phyloP scores from a whole-genome alignment of 2,888 invertebrate genomes.

The Erpobdella octoculata region DNA sequence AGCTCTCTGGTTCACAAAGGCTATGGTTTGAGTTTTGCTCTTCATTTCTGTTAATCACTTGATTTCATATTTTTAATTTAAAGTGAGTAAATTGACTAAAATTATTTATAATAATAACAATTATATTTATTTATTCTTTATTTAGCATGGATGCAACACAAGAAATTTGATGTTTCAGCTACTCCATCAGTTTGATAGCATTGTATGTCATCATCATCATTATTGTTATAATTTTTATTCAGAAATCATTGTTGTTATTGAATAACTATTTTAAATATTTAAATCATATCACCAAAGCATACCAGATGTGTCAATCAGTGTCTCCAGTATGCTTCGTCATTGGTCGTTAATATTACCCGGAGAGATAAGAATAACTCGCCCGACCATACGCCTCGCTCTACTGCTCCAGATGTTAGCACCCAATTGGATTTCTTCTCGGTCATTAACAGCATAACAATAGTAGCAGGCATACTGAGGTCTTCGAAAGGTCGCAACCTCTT shows the following conservation, averaged over 20 bases:
- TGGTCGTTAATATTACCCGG: not conserved
- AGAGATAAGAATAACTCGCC: not conserved
- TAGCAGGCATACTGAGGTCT: not conserved
- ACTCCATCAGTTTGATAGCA: not conserved
- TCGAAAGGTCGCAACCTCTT: not conserved
- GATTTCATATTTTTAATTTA: not conserved
- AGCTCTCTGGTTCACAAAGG: conserved; percentile 13
- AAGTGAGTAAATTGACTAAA: not conserved
- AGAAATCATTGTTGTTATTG: not conserved
- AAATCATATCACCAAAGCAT: not conserved
- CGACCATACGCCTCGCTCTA: not conserved
- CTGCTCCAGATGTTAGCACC: not conserved
- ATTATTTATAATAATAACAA: not conserved
- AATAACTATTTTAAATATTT: not conserved
- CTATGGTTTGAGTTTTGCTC: not conserved
- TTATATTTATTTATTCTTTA: not conserved
- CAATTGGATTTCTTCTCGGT: too few species aligned
- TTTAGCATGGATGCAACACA: not conserved
- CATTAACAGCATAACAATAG: not conserved
- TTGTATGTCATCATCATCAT: not conserved
- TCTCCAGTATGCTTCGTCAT: not conserved
- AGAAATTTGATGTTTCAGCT: not conserved
- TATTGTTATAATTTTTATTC: not conserved
- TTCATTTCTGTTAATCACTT: not conserved
- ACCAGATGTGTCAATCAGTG: not conserved